Percentiles rank a stretch among this genome's conserved stretches.
Evolutionary conservation across 2,113 vertebrate species (phyloP).

Genomic region (Nettapus auritus): DNA sequence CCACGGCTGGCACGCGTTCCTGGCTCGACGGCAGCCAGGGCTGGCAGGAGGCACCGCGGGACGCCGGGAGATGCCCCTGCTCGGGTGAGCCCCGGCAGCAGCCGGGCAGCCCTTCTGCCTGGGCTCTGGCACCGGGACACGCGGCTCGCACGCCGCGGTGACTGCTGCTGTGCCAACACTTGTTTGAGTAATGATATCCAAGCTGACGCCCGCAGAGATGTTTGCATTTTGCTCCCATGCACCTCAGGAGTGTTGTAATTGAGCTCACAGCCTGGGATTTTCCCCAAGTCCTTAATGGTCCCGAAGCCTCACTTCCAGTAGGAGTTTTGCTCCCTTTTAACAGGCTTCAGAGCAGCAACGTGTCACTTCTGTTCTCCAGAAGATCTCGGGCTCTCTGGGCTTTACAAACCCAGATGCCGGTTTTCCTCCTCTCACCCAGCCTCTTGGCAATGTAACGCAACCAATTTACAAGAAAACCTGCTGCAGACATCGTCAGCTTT

Average conservation of each 20-base stretch:
- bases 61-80: constrained; percentile 6
- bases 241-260: neutral
- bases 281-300: neutral
- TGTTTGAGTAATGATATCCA: neutral
- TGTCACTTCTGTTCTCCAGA: neutral
- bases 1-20: neutral
- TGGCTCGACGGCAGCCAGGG: constrained; percentile 7
- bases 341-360: neutral
- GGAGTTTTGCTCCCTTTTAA: neutral
- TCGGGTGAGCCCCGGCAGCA: neutral
- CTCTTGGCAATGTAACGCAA: neutral
- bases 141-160: accelerated
- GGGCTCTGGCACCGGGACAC: neutral
- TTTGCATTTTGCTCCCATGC: constrained; percentile 12
- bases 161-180: neutral
- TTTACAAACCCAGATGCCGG: neutral
- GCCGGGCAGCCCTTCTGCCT: constrained; percentile 4
- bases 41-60: neutral
- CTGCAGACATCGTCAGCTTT: neutral
- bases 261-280: constrained; percentile 6
- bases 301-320: neutral
- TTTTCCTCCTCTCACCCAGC: neutral
- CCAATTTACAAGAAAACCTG: neutral
- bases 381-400: neutral
- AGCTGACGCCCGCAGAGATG: neutral